These are phyloP conservation scores for Aldabrachelys gigantea DNA, from an alignment of 2,113 vertebrate species.

Conservation along the genomic window DNA sequence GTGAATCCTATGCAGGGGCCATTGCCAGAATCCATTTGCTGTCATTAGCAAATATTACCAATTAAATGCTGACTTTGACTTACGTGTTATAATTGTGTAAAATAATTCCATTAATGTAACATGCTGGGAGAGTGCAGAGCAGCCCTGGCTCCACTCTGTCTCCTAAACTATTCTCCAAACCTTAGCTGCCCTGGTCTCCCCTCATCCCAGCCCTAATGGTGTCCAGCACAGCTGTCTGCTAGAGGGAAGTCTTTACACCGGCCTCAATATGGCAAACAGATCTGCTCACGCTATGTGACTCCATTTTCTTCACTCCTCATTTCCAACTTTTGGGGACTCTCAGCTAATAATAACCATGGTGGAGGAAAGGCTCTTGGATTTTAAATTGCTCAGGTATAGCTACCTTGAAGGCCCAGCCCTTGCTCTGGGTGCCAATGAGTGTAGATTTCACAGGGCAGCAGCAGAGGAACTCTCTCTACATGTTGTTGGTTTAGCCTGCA, in stretches of 20 bases:
- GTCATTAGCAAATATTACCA: accelerated
- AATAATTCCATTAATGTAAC: neutral
- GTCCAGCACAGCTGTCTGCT: neutral
- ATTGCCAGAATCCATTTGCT: neutral
- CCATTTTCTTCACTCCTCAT: no score
- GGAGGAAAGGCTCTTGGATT: neutral
- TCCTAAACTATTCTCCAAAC: neutral
- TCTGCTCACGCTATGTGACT: no score
- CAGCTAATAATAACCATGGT: neutral
- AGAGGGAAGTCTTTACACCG: neutral
- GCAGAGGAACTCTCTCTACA: neutral
- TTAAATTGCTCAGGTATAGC: neutral
- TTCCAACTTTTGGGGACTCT: no score
- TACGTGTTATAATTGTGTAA: neutral
- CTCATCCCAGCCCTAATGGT: neutral
- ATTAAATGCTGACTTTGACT: accelerated
- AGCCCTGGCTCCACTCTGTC: neutral
- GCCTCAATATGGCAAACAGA: neutral
- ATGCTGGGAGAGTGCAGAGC: neutral
- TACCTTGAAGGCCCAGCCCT: no score
- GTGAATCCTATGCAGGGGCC: neutral
- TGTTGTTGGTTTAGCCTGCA: neutral
- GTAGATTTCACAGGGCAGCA: neutral
- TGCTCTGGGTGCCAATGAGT: neutral
- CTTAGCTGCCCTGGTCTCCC: neutral